Evolutionary conservation across 2,797 vertebrate species (phyloP).

Genomic region (Rhinatrema bivittatum): DNA sequence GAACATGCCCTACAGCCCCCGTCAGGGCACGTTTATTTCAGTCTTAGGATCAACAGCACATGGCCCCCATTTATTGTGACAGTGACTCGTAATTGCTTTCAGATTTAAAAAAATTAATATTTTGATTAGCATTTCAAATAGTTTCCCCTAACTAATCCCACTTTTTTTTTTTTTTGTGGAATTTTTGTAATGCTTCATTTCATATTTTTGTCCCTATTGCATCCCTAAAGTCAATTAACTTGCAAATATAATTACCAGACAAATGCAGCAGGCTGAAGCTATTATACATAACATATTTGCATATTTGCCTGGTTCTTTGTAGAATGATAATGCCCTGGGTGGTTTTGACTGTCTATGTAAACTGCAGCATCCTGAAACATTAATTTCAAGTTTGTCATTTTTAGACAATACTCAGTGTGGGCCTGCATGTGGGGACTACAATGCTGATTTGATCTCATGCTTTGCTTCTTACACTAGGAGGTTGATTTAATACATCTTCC

Average conservation of each 20-base stretch:
- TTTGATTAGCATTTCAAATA: conserved; percentile 17
- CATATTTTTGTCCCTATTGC: conserved; percentile 28
- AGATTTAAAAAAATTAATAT: conserved; percentile 34
- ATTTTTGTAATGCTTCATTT: conserved; percentile 19
- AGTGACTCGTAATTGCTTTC: conserved; percentile 24
- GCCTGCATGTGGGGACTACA: too few species aligned
- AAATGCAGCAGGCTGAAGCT: conserved; percentile 22
- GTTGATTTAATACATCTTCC: too few species aligned
- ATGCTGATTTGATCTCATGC: conserved; percentile 19
- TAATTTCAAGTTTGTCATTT: conserved; percentile 16
- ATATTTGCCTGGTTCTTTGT: conserved; percentile 26
- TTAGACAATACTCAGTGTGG: conserved; percentile 18
- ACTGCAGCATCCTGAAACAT: conserved; percentile 1
- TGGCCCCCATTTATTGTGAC: conserved; percentile 10
- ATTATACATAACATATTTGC: conserved; percentile 38
- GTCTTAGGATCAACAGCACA: not conserved
- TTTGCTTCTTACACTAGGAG: conserved; percentile 24
- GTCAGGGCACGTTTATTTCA: not conserved
- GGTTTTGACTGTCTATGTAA: conserved; percentile 12
- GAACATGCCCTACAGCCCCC: too few species aligned
- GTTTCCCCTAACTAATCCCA: conserved; percentile 13
- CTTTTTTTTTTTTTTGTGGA: conserved; percentile 38
- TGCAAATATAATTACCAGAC: conserved; percentile 41
- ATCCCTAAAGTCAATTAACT: conserved; percentile 37
- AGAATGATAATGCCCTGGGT: not conserved